Percentiles rank a stretch among this genome's conserved stretches.
Conservation (phyloP, 2,888 invertebrate species). For the Agrochola circellaris region DNA sequence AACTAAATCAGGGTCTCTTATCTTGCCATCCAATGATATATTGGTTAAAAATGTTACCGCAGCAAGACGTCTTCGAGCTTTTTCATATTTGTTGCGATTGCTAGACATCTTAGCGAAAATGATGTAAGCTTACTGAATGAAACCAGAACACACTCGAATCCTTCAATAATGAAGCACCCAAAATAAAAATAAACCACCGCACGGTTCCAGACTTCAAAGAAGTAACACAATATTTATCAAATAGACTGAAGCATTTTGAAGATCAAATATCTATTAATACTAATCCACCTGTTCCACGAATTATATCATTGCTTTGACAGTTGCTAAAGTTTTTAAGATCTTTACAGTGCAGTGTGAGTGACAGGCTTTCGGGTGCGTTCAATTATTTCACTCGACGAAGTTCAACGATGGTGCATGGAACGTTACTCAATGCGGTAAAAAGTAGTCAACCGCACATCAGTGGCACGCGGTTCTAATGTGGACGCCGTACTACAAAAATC, state of each 20-base stretch:
- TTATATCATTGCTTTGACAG: background rate
- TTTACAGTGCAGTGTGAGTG: no score
- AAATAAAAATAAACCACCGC: constrained; percentile 43
- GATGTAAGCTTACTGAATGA: constrained; percentile 49
- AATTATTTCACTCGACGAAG: no score
- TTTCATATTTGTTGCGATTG: constrained; percentile 89
- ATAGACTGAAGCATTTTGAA: constrained; percentile 25
- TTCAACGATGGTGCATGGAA: no score
- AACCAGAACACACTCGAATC: constrained; percentile 13
- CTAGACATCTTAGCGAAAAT: constrained; percentile 74
- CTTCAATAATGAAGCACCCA: constrained; percentile 5
- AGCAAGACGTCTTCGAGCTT: constrained; percentile 96
- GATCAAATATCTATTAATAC: constrained; percentile 14
- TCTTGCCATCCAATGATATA: constrained; percentile 98
- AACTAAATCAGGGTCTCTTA: constrained; percentile 92
- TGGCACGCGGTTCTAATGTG: no score
- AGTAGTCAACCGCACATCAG: no score
- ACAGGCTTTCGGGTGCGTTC: no score
- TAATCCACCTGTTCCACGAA: constrained; percentile 32
- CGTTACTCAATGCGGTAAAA: no score
- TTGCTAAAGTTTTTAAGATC: background rate
- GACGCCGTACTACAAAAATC: no score
- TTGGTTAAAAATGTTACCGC: constrained; percentile 98
- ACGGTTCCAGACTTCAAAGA: constrained; percentile 23
- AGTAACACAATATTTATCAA: constrained; percentile 37